Conservation (phyloP, 1,140 invertebrate genomes). For the Drosophila mayri region DNA sequence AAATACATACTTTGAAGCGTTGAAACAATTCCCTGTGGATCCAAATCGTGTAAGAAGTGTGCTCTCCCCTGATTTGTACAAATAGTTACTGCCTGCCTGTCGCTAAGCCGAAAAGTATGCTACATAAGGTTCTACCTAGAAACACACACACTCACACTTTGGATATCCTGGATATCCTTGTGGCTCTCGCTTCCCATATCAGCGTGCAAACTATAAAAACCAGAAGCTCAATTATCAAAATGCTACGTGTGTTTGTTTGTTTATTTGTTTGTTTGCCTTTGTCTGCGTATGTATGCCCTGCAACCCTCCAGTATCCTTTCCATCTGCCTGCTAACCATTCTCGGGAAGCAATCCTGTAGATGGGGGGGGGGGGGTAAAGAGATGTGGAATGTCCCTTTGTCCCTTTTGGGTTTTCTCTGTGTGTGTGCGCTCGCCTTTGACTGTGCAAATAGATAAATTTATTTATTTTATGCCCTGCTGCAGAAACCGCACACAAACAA, state of each 20-base stretch:
- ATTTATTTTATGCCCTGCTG: constrained; percentile 75
- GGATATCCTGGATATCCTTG: constrained; percentile 31
- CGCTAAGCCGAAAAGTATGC: too few species aligned
- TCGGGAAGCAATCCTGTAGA: constrained; percentile 6
- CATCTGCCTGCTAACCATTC: constrained; percentile 19
- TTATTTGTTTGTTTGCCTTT: constrained; percentile 12
- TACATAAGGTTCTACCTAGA: too few species aligned
- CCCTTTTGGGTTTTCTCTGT: constrained; percentile 55
- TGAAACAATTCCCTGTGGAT: constrained; percentile 10
- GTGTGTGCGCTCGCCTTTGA: constrained; percentile 71
- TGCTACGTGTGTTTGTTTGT: constrained; percentile 72
- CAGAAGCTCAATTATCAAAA: constrained; percentile 82
- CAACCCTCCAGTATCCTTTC: constrained; percentile 15
- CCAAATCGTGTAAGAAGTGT: not conserved
- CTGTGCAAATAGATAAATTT: constrained; percentile 82
- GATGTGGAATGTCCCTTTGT: constrained; percentile 55
- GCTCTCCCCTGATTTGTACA: constrained; percentile 53
- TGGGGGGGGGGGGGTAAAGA: not conserved
- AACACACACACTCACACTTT: too few species aligned
- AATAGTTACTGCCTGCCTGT: constrained; percentile 43
- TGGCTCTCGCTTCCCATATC: constrained; percentile 45
- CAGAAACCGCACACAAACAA: constrained; percentile 59
- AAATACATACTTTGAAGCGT: not conserved
- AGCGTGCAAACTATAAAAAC: constrained; percentile 77
- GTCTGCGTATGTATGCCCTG: constrained; percentile 15